Evolutionary conservation across 2,113 vertebrate species (phyloP).

Genomic region (Oreochromis tanganicae): DNA sequence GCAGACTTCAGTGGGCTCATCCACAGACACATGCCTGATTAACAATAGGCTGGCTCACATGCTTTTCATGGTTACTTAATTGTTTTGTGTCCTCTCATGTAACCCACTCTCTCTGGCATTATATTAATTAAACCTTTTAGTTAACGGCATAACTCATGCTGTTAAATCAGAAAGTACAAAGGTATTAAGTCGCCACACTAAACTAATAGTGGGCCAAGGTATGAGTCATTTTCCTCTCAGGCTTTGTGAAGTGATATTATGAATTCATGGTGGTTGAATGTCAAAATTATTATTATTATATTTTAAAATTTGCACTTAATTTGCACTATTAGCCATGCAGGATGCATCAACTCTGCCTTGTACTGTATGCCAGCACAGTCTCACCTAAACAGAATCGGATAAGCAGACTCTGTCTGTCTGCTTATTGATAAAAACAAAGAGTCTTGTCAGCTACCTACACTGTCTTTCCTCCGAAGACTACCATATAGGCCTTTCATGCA

Average conservation of each 20-base stretch:
- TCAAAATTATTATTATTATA: not conserved
- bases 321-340: not conserved
- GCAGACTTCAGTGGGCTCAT: not conserved
- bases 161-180: not conserved
- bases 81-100: constrained; percentile 8
- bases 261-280: not conserved
- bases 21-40: not conserved
- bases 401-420: not conserved
- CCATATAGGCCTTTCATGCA: not conserved
- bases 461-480: not conserved
- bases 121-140: not conserved
- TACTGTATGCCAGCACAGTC: not conserved
- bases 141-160: constrained; percentile 4
- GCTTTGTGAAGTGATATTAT: not conserved
- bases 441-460: not conserved
- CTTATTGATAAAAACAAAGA: not conserved
- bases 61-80: constrained; percentile 11
- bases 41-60: not conserved
- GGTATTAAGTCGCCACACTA: not conserved
- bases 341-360: not conserved
- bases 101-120: not conserved
- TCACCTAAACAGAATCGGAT: not conserved
- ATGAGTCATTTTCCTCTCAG: not conserved
- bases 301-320: not conserved
- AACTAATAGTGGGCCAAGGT: not conserved